Evolutionary conservation across 2,888 invertebrate genomes (phyloP), one percentile per base, ranked within the genome.

Genomic region (Helicoverpa assulta): DNA sequence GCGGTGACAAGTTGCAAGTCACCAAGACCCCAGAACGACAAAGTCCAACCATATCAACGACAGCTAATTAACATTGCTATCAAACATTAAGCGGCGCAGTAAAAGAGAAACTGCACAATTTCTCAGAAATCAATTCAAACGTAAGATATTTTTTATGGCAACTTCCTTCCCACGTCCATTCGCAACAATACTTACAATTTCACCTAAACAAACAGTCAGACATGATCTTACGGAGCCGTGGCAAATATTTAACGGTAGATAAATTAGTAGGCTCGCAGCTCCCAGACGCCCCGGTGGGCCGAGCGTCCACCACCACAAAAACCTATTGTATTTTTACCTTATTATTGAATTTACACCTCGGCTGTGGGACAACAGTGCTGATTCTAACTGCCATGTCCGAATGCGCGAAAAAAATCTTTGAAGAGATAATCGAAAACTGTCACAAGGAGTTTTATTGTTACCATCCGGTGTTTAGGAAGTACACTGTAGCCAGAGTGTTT

Each of bases 291-390:
- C 88, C 85, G 89, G 89, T 88, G 91, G 89, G 91, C 83, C 81
- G 84, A 66, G 58, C 76, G 73, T 60, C 73, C 82, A 76, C 65
- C 47, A 63, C 71, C 75, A 82, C 86, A 84, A 86, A 89, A 86
- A 86, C 76, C 86, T 85, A 88, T 93, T 91, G 89, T 90, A 74
- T 84, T 81, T 68, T 62, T 78, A 85, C 82, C 87, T 90, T 90
- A 92, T 91, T 91, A 93, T 90, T 89, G 91, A 90, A 91, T 92
- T 93, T 90, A 92, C 92, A 93, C 93, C 91, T 92, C 87, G 75
- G 76, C 78, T 82, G 86, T 86, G 82, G 86, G 85, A 86, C 85
- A 87, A 86, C 85, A 85, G 80, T 82, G 83, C 83, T 62, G 70
- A 73, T 73, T 73, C 72, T 67, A 72, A 76, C 71, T 77, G 61